Conservation (phyloP, 2,888 invertebrate species). For the Rhagonycha lutea region DNA sequence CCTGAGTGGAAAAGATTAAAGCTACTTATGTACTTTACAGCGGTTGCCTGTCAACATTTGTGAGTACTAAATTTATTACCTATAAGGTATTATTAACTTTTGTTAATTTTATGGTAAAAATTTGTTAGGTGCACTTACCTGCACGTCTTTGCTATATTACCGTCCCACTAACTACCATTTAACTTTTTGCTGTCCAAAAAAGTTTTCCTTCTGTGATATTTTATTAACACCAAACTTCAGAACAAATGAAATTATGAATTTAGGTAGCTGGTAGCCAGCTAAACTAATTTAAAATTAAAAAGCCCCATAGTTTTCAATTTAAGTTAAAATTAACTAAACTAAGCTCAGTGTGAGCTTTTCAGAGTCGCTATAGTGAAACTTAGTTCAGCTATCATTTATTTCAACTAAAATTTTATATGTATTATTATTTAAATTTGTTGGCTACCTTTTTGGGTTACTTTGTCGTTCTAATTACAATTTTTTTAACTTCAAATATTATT, state of each 20-base stretch:
- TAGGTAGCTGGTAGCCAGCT: neutral
- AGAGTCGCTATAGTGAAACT: neutral
- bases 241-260: neutral
- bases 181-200: neutral
- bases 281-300: neutral
- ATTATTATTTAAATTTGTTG: neutral
- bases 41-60: neutral
- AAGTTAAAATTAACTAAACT: neutral
- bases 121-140: neutral
- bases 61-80: neutral
- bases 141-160: too few relatives aligned
- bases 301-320: neutral
- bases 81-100: neutral
- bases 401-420: neutral
- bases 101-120: neutral
- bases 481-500: neutral
- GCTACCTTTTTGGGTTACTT: neutral
- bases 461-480: neutral
- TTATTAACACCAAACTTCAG: neutral
- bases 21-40: neutral
- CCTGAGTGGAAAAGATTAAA: neutral
- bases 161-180: neutral
- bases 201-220: neutral
- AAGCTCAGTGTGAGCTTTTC: neutral
- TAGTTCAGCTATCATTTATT: neutral